Base-by-base conservation (phyloP, 1,140 invertebrate species). In the Eufriesea mexicana region DNA sequence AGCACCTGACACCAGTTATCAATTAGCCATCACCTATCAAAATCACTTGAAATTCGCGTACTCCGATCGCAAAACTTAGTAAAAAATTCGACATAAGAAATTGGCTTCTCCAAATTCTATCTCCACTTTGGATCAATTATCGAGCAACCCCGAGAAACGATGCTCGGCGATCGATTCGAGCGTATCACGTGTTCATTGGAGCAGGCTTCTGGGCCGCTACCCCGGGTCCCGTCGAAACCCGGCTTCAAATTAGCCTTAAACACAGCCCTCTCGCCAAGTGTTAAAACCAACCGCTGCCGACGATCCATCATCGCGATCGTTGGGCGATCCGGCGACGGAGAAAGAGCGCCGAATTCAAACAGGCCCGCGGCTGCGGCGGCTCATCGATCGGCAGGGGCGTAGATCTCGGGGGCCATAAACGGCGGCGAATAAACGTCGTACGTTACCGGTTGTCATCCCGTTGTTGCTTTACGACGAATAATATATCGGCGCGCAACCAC, bases 321-420 rank as follows among this genome's bases (percentile, higher is more conserved):
- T 42, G 10, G 25, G 1, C 35, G 14, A 23, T 18, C 59, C 57
- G 61, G 18, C 10, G 45, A 64, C 62, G 23, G 8, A 20, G n/a
- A 51, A 67, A 67, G 23, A 12, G 23, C 49, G 25, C 62, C 61
- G 49, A 77, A 77, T 64, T 77, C 61, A 77, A 77, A 77, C 75
- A 77, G 8, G 62, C 75, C 62, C 62, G 75, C 61, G 75, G n/a
- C n/a, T n/a, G n/a, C n/a, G n/a, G n/a, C n/a, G n/a, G n/a, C n/a
- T 67, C 64, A 35, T 79, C 77, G 64, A 71, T 59, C 51, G 5
- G 6, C 4, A 76, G 51, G 14, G 12, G 49, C 23, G 18, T 28
- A 59, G 51, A 42, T 47, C 16, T 28, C 23, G 28, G 61, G 42
- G 10, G 20, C n/a, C 42, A 20, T 14, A 47, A 79, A 67, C 75